phyloP scores from a whole-genome alignment of 2,113 vertebrate species.

The Nycticryphes semicollaris region DNA sequence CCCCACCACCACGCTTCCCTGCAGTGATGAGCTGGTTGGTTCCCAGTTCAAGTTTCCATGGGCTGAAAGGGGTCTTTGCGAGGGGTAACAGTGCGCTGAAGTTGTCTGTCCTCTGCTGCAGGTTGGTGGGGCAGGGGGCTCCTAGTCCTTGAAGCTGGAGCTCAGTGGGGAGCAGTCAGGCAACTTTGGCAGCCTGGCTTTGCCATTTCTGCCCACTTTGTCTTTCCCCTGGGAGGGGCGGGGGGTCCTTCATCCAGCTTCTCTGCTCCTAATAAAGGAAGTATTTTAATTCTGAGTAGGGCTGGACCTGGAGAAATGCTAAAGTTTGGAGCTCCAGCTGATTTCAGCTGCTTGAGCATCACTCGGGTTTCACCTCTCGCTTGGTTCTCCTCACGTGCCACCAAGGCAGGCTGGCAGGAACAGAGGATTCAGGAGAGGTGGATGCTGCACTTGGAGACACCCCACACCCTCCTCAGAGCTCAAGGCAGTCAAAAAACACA shows the following conservation, averaged over 20 bases:
- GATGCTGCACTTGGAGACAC: background rate
- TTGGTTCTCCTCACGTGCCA: background rate
- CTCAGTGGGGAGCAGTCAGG: background rate
- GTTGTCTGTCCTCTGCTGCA: rapidly evolving
- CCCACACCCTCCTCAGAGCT: background rate
- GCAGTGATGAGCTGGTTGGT: rapidly evolving
- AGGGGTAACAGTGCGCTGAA: rapidly evolving
- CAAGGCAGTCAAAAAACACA: background rate
- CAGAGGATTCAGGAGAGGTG: rapidly evolving
- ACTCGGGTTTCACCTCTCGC: background rate
- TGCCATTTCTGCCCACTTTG: background rate
- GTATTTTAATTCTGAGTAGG: background rate
- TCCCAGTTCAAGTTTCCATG: rapidly evolving
- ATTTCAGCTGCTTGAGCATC: constrained; percentile 6
- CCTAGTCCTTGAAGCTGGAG: background rate
- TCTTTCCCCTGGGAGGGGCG: background rate
- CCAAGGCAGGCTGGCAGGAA: background rate
- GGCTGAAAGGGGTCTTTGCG: rapidly evolving
- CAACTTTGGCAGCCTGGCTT: background rate
- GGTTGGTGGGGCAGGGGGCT: background rate
- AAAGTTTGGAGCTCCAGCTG: background rate
- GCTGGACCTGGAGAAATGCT: background rate
- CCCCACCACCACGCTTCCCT: rapidly evolving
- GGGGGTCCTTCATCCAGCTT: background rate
- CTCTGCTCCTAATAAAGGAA: background rate